Conservation (phyloP, 2,113 vertebrate species). For the Dolichallabes microphthalmus region DNA sequence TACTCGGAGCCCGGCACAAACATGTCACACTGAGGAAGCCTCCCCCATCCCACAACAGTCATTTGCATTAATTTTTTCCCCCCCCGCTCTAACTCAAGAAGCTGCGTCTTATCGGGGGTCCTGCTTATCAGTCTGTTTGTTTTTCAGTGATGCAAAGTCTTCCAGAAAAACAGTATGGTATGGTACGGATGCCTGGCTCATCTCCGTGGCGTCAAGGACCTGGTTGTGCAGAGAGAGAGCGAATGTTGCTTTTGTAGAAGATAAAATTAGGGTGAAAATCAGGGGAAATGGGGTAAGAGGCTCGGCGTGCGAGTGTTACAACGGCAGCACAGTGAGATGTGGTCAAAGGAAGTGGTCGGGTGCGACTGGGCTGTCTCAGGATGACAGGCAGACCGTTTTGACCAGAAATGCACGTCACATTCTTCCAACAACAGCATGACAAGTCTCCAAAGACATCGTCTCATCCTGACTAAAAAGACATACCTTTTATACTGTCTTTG, state of each 20-base stretch:
- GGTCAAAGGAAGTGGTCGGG: constrained; percentile 60
- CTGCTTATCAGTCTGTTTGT: constrained; percentile 74
- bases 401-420: constrained; percentile 39
- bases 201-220: constrained; percentile 48
- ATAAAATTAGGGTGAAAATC: constrained; percentile 49
- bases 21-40: constrained; percentile 75
- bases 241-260: constrained; percentile 47
- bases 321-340: constrained; percentile 46
- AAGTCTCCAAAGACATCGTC: constrained; percentile 36
- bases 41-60: constrained; percentile 53
- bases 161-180: constrained; percentile 71
- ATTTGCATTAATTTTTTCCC: constrained; percentile 65
- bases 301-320: constrained; percentile 51
- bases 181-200: constrained; percentile 55
- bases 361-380: constrained; percentile 60
- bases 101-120: constrained; percentile 63
- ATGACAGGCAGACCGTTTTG: constrained; percentile 56
- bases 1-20: constrained; percentile 74
- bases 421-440: constrained; percentile 50
- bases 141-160: constrained; percentile 69
- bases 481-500: background rate
- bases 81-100: constrained; percentile 53
- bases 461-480: constrained; percentile 33
- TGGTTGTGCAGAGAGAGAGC: constrained; percentile 47
- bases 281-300: constrained; percentile 52